These are phyloP conservation scores for Ariolimax columbianus DNA, from an alignment of 2,888 invertebrate genomes.

Conservation along the genomic window DNA sequence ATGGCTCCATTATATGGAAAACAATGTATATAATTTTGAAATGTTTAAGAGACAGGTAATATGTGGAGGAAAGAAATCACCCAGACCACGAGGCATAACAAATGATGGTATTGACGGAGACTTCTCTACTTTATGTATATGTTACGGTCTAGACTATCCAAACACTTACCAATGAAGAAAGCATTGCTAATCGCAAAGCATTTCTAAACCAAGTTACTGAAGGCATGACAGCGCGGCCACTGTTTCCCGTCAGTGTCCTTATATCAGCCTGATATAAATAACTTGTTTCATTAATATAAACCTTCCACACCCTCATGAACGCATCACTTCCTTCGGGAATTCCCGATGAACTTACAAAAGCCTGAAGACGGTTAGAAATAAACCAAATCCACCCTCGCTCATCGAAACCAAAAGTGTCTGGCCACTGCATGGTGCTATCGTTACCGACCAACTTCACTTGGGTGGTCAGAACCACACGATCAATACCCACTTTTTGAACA, in stretches of 20 bases:
- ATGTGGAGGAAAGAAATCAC: too few relatives aligned
- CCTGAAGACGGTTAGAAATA: slow-evolving; percentile 63
- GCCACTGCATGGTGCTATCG: slow-evolving; percentile 64
- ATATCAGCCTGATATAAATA: slow-evolving; percentile 44
- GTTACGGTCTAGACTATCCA: not conserved
- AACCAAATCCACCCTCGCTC: slow-evolving; percentile 65
- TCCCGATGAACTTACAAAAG: slow-evolving; percentile 53
- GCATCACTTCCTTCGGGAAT: slow-evolving; percentile 19
- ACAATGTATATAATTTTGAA: too few relatives aligned
- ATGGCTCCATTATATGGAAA: too few relatives aligned
- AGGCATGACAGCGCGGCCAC: not conserved
- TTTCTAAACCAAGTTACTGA: not conserved
- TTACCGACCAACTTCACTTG: slow-evolving; percentile 46
- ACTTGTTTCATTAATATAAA: slow-evolving; percentile 53
- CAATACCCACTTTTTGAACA: slow-evolving; percentile 54
- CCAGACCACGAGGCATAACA: too few relatives aligned
- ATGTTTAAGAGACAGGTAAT: too few relatives aligned
- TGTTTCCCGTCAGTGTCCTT: not conserved
- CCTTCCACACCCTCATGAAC: slow-evolving; percentile 56
- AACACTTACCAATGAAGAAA: not conserved
- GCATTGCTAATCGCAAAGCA: not conserved
- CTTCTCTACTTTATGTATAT: too few relatives aligned
- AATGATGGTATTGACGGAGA: too few relatives aligned
- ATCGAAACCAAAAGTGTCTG: slow-evolving; percentile 64
- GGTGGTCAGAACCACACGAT: slow-evolving; percentile 55